Conservation (phyloP, 2,113 vertebrate species). For the Xiphorhynchus elegans region DNA sequence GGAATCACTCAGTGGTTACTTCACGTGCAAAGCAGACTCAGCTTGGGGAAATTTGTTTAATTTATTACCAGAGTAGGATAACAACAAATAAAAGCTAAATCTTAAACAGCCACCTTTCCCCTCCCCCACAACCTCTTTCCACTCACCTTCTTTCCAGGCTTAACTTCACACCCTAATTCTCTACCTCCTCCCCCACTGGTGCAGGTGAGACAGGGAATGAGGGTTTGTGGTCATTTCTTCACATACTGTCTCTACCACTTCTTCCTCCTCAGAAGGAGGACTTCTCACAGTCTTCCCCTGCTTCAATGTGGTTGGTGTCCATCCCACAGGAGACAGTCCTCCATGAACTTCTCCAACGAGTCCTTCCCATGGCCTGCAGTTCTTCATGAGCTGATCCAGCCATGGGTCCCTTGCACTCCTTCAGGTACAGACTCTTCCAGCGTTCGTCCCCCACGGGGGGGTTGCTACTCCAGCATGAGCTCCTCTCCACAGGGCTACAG, state of each 20-base stretch:
- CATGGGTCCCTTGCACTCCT: neutral
- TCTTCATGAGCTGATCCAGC: neutral
- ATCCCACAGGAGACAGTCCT: fast-evolving
- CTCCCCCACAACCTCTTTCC: neutral
- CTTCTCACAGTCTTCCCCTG: neutral
- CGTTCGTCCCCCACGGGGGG: neutral
- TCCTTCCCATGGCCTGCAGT: neutral
- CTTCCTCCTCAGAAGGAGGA: neutral
- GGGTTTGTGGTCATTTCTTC: neutral
- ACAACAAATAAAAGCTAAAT: neutral
- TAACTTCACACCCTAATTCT: neutral
- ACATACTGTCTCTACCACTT: fast-evolving
- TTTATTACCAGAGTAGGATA: neutral
- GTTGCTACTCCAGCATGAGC: neutral
- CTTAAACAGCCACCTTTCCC: neutral
- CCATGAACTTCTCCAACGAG: neutral
- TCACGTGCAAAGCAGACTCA: neutral
- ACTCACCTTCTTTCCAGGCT: neutral
- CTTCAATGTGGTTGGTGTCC: neutral
- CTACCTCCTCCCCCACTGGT: neutral
- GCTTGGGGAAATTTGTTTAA: neutral
- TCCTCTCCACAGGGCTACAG: neutral
- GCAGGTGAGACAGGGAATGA: neutral
- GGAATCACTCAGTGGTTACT: neutral
- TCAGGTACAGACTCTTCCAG: neutral